Percentiles rank a stretch among this genome's conserved stretches.
phyloP scores from a whole-genome alignment of 2,113 vertebrate genomes.

The Mesocricetus auratus region DNA sequence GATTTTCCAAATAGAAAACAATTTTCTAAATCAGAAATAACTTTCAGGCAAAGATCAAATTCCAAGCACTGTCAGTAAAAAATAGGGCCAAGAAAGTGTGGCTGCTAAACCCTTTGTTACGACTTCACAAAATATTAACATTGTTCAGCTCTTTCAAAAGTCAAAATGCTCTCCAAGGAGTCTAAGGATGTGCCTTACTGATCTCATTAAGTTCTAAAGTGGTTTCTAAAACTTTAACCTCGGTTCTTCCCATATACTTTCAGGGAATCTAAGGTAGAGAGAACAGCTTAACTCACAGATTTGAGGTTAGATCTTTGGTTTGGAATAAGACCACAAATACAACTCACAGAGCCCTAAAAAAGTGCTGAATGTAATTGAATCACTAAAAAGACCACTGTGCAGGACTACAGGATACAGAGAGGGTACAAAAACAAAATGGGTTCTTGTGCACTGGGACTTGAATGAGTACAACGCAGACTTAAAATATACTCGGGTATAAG shows the following conservation, averaged over 20 bases:
- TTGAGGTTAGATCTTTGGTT: neutral
- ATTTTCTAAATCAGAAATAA: constrained; percentile 62
- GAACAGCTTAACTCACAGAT: neutral
- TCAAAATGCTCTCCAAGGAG: neutral
- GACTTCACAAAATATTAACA: neutral
- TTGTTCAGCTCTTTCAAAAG: neutral
- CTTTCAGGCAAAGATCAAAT: constrained; percentile 59
- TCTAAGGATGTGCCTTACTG: neutral
- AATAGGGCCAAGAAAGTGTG: neutral
- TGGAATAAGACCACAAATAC: neutral
- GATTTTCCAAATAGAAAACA: constrained; percentile 33
- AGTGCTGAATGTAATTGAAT: neutral
- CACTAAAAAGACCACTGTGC: neutral
- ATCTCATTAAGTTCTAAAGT: neutral
- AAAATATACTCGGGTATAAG: neutral
- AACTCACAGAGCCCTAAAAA: neutral
- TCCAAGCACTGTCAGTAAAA: constrained; percentile 13
- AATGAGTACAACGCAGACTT: neutral
- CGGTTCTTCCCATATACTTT: neutral
- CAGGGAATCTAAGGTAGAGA: neutral
- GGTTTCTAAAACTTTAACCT: neutral
- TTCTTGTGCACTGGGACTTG: neutral
- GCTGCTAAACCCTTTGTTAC: neutral
- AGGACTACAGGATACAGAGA: neutral
- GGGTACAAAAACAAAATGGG: neutral